Base-by-base conservation (phyloP, 2,113 vertebrate species). In the Hirundichthys speculiger region DNA sequence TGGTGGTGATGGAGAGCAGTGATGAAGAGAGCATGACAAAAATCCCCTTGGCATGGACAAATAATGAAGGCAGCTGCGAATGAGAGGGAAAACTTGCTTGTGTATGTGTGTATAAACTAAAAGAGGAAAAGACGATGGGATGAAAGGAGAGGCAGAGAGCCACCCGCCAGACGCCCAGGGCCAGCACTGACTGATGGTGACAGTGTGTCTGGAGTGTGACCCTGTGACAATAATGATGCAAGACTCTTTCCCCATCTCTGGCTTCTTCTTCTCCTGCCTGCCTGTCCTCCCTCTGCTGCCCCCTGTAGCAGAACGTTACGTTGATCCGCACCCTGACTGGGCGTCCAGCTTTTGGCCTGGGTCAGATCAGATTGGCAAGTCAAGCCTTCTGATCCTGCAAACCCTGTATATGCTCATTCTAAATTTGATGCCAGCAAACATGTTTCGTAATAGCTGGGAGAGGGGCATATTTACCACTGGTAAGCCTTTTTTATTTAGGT, bases 171-270 rank as follows among this genome's bases (percentile, higher is more conserved):
- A 83, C 40, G 75, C 83, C 82, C 60, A 49, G 63, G 82, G 86
- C 81, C 83, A 77, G 19, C 52, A 11, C 60, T 76, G 80, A 83
- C 75, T 63, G 76, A 84, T 64, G 82, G 73, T 80, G 73, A 88
- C 87, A 80, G 78, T 67, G 81, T 73, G 48, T 79, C 41, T 46
- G 69, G 79, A 68, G 75, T 81, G 67, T 52, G 75, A 85, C 80
- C 68, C 64, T 20, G 48, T 83, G 83, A 80, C 88, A 81, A 77
- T 82, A 77, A 88, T 80, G 81, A 88, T 64, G 73, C 75, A 77
- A 77, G 88, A 83, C 86, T 80, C 56, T 56, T 56, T 76, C 80
- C 70, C 48, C 51, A 69, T 69, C 46, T 24, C 15, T 38, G n/a
- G 50, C 41, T 73, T 52, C 61, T 51, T 21, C 76, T 59, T 21